Evolutionary conservation across 1,140 invertebrate species (phyloP).

Genomic region (Bombus balteatus): DNA sequence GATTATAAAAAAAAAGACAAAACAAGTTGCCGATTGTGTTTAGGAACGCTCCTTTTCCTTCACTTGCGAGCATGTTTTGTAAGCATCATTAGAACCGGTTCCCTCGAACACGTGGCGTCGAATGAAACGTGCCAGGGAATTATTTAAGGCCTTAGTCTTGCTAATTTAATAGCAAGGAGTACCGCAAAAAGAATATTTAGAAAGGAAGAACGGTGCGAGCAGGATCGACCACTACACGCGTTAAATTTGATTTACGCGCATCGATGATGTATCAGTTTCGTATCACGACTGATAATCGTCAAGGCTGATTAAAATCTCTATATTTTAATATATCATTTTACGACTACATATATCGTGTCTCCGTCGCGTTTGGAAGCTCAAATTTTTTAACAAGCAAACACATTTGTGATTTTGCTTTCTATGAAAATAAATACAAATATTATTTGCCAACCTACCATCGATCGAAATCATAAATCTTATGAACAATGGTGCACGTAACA

Average conservation of each 20-base stretch:
- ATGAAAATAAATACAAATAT: no score
- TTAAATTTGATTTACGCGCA: slow-evolving; percentile 57
- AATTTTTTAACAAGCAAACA: background rate
- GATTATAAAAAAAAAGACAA: background rate
- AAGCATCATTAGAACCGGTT: slow-evolving; percentile 65
- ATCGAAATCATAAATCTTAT: no score
- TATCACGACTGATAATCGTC: background rate
- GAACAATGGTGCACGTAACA: no score
- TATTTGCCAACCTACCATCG: no score
- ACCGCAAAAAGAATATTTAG: slow-evolving; percentile 43
- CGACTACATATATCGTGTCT: background rate
- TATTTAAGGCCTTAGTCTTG: slow-evolving; percentile 67
- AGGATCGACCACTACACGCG: slow-evolving; percentile 32
- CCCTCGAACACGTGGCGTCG: slow-evolving; percentile 59
- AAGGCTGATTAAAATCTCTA: background rate
- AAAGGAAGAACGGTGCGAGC: slow-evolving; percentile 6
- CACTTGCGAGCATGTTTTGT: slow-evolving; percentile 31
- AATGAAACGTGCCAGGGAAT: slow-evolving; percentile 64
- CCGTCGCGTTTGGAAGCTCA: background rate
- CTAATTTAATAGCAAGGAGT: slow-evolving; percentile 68
- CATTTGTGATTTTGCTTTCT: no score
- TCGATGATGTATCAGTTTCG: background rate
- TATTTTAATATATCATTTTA: background rate
- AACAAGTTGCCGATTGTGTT: slow-evolving; percentile 21
- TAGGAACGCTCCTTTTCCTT: slow-evolving; percentile 16